Conservation (phyloP, 2,113 vertebrate species). For the Peromyscus leucopus region DNA sequence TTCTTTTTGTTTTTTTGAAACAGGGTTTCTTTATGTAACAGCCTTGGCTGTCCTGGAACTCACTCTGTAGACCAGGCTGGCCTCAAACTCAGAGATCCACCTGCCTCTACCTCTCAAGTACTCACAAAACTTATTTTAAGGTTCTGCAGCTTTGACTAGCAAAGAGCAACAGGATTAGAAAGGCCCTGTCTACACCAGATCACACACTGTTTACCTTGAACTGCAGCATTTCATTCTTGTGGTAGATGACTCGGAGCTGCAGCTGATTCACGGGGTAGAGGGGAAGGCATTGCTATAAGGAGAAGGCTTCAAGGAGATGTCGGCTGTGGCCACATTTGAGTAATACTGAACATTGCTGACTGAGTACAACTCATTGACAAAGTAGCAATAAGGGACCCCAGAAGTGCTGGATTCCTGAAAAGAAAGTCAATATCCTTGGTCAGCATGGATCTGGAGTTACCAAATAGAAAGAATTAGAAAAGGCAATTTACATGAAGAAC, state of each 20-base stretch:
- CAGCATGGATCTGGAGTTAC: neutral
- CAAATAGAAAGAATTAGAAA: conserved; percentile 66
- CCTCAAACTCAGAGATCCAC: too few species aligned
- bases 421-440: neutral
- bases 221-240: conserved; percentile 88
- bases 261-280: conserved; percentile 88
- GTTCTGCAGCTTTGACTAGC: neutral
- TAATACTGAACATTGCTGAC: neutral
- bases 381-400: conserved; percentile 88
- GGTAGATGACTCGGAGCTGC: conserved; percentile 88
- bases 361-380: conserved; percentile 87
- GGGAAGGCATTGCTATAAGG: conserved; percentile 63
- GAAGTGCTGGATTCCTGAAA: conserved; percentile 79
- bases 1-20: too few species aligned
- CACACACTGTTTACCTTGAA: conserved; percentile 89
- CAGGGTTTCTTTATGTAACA: too few species aligned
- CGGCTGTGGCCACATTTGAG: conserved; percentile 76
- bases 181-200: accelerated
- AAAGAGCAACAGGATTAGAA: neutral
- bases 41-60: too few species aligned
- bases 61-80: too few species aligned
- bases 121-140: neutral
- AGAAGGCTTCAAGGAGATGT: conserved; percentile 84
- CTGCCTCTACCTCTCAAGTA: too few species aligned
- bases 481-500: neutral